Base-by-base conservation (phyloP, 2,888 invertebrate species). In the Periphyllus acericola region DNA sequence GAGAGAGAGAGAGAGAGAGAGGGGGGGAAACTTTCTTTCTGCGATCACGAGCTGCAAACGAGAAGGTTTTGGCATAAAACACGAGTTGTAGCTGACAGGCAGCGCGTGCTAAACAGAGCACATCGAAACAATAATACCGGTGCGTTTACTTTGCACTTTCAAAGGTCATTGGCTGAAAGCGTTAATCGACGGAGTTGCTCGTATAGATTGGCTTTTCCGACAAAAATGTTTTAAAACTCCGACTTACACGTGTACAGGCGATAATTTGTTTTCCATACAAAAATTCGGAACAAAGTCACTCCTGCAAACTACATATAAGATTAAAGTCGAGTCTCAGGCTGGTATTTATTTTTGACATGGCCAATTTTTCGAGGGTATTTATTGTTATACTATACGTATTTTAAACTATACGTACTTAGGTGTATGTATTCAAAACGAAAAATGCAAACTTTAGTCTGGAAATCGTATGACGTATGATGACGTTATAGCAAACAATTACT, bases 21-120 rank as follows among this genome's bases (percentile, higher is more conserved):
- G n/a, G n/a, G 46, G 14, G 46, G 11, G 9, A 52, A 78, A 79
- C 79, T 55, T 79, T 79, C 79, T 55, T 79, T 79, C 29, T 60
- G 60, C 52, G 46, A 60, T 79, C 79, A 79, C 79, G 79, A 79
- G 14, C 72, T 29, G 29, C 29, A 11, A 68, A 79, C 79, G 76
- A 17, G 79, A 55, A 34, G 79, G 46, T 79, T 79, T 79, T 79
- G 79, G 79, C 79, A 79, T 60, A 32, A 32, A 3, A 55, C 55
- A 79, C 79, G 29, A 32, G 52, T 32, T 21, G 55, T 21, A 21
- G 60, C 60, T 19, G 55, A n/a, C 55, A 17, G 52, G 29, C 6
- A 55, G 21, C 21, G 52, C 19, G 79, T 60, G 72, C 36, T 79
- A 79, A 55, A 55, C 34, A 79, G 79, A 79, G 79, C 79, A 60